Percentiles rank a stretch among this genome's conserved stretches.
phyloP scores from a whole-genome alignment of 1,140 invertebrate species.

The Drosophila lacteicornis region DNA sequence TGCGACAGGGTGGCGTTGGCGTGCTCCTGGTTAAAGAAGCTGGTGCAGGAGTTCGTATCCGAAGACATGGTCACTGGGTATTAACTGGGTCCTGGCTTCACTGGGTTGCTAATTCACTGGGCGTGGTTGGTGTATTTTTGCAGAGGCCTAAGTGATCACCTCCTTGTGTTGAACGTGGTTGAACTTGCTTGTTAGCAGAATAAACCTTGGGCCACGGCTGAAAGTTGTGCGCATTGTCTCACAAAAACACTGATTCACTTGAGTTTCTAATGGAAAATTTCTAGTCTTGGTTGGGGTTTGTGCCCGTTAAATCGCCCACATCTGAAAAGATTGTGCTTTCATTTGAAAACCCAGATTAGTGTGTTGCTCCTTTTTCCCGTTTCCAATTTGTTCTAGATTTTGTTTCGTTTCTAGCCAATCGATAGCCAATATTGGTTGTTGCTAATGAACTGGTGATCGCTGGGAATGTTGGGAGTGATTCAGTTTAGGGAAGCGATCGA shows the following conservation, averaged over 20 bases:
- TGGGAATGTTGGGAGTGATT: conserved; percentile 34
- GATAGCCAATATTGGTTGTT: conserved; percentile 32
- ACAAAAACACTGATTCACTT: conserved; percentile 32
- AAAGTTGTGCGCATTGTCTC: conserved; percentile 72
- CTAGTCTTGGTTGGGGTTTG: neutral
- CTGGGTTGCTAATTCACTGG: conserved; percentile 31
- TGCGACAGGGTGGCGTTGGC: conserved; percentile 75
- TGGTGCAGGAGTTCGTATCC: conserved; percentile 72
- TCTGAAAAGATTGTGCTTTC: conserved; percentile 54
- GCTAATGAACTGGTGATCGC: conserved; percentile 27
- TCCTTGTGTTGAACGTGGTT: conserved; percentile 72
- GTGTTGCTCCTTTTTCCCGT: conserved; percentile 4
- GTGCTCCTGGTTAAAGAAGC: conserved; percentile 80
- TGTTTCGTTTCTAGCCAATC: conserved; percentile 26
- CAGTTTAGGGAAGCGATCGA: conserved; percentile 32
- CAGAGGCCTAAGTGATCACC: conserved; percentile 59
- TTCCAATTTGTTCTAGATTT: conserved; percentile 5
- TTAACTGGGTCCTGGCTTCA: conserved; percentile 27
- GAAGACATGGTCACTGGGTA: conserved; percentile 66
- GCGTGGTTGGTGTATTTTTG: neutral
- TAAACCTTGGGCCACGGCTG: conserved; percentile 52
- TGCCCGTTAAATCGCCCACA: conserved; percentile 29
- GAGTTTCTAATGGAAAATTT: conserved; percentile 3
- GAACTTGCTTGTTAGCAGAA: conserved; percentile 64
- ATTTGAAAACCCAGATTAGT: conserved; percentile 53